These are phyloP conservation scores for Lycaon pictus DNA, from an alignment of 2,113 vertebrate genomes.

Conservation along the genomic window DNA sequence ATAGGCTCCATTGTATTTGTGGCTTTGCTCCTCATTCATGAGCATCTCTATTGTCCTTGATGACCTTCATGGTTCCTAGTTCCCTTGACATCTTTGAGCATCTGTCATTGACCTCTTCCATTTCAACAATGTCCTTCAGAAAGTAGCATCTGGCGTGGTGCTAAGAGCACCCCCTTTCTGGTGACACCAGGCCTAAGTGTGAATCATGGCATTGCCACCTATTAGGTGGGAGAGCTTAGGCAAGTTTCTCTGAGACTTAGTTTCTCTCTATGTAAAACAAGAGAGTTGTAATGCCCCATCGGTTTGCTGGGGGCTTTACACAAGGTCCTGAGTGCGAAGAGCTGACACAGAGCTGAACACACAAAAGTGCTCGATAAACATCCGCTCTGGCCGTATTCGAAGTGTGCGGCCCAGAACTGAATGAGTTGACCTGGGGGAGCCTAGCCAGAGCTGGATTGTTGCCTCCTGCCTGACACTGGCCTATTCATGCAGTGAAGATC, in stretches of 20 bases:
- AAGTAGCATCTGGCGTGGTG: background rate
- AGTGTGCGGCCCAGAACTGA: background rate
- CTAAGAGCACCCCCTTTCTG: background rate
- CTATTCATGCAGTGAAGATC: background rate
- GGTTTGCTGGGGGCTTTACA: background rate
- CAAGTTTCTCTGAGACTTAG: background rate
- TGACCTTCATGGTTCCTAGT: background rate
- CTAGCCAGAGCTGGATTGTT: background rate
- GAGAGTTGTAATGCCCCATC: background rate
- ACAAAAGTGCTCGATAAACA: background rate
- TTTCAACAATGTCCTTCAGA: background rate
- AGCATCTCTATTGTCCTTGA: background rate
- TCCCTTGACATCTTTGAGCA: background rate
- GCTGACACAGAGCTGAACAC: background rate
- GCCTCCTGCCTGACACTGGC: background rate
- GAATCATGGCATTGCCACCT: background rate
- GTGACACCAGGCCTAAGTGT: background rate
- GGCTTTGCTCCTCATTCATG: background rate
- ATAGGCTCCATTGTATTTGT: rapidly evolving
- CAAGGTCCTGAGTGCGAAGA: background rate
- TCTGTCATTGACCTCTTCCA: background rate
- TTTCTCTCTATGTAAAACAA: background rate
- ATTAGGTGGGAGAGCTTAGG: background rate
- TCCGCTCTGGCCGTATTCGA: background rate
- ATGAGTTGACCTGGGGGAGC: background rate